Evolutionary conservation across 2,797 vertebrate genomes (phyloP), one percentile per base, ranked within the genome.

Genomic region (Premnoplex brunnescens): DNA sequence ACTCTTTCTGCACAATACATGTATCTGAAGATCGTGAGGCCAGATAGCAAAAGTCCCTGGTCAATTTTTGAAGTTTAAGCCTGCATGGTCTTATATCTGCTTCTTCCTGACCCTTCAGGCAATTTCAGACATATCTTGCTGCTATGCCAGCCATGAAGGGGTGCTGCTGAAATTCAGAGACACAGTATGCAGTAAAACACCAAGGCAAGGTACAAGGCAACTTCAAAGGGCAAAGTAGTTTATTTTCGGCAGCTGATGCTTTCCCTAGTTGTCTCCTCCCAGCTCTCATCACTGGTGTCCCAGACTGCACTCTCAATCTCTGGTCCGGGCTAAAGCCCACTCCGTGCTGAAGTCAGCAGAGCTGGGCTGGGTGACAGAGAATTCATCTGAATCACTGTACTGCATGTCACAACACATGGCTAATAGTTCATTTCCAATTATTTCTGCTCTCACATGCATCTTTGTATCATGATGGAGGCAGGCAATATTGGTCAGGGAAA

Each of bases 391-490:
- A 41, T 48, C 86, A 82, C 5, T 63, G 44, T 59, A 69, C 41
- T 2, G 5, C 56, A 30, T 14, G 7, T 62, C 83, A 72, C 9
- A 56, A 28, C 41, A 55, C 48, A 54, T 11, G 52, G 46, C 77
- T 63, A 36, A 34, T 21, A 71, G 49, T 23, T 92, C 2, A 18
- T 52, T 74, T 85, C 46, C 48, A 89, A 4, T 80, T 82, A 46
- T 3, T 55, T 81, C n/a, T 76, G 36, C 11, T 67, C 48, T 91
- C 0, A 0, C 48, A 6, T n/a, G 3, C 3, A 0, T 76, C 74
- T 76, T 78, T 44, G 14, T 68, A 30, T 51, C 36, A 62, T 55
- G 52, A n/a, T 11, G 1, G 0, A 73, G 46, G 9, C 34, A 59
- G 36, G n/a, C 27, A 88, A 26, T 3, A 1, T 2, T 49, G 23